Conservation (phyloP, 2,113 vertebrate genomes). For the Strigops habroptila region DNA sequence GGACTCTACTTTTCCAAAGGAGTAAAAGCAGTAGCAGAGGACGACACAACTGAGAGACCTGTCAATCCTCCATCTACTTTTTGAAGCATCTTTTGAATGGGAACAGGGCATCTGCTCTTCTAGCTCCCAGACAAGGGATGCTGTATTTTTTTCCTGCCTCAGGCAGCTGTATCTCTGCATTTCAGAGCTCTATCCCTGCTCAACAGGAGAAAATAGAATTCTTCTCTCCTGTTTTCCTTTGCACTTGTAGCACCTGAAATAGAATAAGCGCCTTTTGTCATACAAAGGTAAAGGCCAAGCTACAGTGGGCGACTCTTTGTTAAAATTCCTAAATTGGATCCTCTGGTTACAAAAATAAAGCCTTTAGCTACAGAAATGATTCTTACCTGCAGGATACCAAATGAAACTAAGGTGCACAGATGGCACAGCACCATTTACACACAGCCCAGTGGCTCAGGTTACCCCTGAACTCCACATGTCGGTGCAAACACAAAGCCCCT, state of each 20-base stretch:
- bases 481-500: neutral
- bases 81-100: neutral
- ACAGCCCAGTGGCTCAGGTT: neutral
- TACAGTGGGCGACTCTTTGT: neutral
- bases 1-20: neutral
- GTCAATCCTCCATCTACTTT: neutral
- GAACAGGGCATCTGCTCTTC: neutral
- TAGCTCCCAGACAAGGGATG: neutral
- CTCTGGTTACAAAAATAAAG: neutral
- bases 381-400: neutral
- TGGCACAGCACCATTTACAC: neutral
- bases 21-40: neutral
- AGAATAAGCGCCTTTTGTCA: neutral
- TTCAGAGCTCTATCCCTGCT: neutral
- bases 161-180: neutral
- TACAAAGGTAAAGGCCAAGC: neutral
- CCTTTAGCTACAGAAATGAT: neutral
- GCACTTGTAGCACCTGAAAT: neutral
- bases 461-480: neutral
- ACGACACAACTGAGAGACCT: neutral
- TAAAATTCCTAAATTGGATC: neutral
- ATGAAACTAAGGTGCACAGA: neutral
- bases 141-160: neutral
- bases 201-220: neutral
- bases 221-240: neutral